Conservation (phyloP, 2,888 invertebrate genomes). For the Elegia similella region DNA sequence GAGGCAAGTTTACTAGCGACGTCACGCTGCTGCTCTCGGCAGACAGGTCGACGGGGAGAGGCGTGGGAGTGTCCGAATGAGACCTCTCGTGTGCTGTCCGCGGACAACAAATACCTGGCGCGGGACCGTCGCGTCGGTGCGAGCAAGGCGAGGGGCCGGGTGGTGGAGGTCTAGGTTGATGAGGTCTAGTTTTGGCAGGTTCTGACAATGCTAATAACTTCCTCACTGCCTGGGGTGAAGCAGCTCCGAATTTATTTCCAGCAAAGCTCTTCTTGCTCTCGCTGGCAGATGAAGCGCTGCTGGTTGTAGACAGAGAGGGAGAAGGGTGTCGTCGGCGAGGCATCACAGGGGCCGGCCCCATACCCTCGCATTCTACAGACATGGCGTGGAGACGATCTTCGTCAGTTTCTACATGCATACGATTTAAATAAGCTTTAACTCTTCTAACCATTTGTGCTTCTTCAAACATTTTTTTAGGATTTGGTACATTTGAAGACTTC, state of each 20-base stretch:
- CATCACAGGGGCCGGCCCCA: conserved; percentile 83
- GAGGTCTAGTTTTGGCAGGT: conserved; percentile 92
- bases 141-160: conserved; percentile 85
- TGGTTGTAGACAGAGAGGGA: conserved; percentile 95
- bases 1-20: conserved; percentile 93
- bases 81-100: conserved; percentile 92
- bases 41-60: conserved; percentile 93
- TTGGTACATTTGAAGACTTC: conserved; percentile 94
- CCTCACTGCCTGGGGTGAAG: conserved; percentile 97
- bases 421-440: conserved; percentile 96
- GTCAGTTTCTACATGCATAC: conserved; percentile 95
- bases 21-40: conserved; percentile 98
- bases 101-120: conserved; percentile 59
- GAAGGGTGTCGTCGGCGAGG: conserved; percentile 93
- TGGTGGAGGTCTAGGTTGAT: conserved; percentile 88
- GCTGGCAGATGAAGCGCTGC: conserved; percentile 94
- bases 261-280: conserved; percentile 84
- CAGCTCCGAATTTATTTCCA: conserved; percentile 90
- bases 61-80: conserved; percentile 93
- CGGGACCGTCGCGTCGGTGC: conserved; percentile 83
- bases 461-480: conserved; percentile 99
- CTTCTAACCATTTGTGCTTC: conserved; percentile 99
- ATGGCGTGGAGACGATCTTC: conserved; percentile 94
- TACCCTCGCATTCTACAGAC: conserved; percentile 93
- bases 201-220: conserved; percentile 96